Evolutionary conservation across 2,113 vertebrate species (phyloP).

Genomic region (Pogonocichla stellata): DNA sequence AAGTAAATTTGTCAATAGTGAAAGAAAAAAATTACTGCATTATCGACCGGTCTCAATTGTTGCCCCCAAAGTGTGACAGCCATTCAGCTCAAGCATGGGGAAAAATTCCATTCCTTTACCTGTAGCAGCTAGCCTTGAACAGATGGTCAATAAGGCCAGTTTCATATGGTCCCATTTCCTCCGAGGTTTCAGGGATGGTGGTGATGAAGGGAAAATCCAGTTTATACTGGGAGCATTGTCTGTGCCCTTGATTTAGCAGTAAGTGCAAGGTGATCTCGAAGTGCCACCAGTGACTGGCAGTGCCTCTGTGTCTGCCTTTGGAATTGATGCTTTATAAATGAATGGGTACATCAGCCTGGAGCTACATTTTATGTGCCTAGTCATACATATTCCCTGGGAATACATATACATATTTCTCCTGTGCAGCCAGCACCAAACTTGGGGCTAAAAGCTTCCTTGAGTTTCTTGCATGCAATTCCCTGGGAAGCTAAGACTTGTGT

Average conservation of each 20-base stretch:
- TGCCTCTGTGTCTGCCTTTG: neutral
- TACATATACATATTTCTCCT: neutral
- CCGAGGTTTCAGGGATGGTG: neutral
- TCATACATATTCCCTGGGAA: neutral
- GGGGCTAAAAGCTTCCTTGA: neutral
- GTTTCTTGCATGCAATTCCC: neutral
- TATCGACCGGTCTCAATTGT: neutral
- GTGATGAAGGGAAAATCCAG: neutral
- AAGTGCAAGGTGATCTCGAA: neutral
- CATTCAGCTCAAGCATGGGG: neutral
- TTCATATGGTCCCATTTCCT: neutral
- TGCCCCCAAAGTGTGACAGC: neutral
- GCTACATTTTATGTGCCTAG: neutral
- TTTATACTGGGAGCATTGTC: neutral
- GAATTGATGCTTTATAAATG: neutral
- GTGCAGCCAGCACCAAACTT: neutral
- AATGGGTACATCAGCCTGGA: neutral
- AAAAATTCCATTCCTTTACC: neutral
- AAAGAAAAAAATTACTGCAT: neutral
- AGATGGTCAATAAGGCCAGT: neutral
- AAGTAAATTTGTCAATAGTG: neutral
- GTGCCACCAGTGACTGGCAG: neutral
- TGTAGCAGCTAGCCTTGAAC: neutral
- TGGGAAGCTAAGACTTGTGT: neutral
- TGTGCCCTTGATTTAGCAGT: neutral